These are phyloP conservation scores for Lasius platythorax DNA, from an alignment of 2,888 invertebrate species.

Conservation along the genomic window DNA sequence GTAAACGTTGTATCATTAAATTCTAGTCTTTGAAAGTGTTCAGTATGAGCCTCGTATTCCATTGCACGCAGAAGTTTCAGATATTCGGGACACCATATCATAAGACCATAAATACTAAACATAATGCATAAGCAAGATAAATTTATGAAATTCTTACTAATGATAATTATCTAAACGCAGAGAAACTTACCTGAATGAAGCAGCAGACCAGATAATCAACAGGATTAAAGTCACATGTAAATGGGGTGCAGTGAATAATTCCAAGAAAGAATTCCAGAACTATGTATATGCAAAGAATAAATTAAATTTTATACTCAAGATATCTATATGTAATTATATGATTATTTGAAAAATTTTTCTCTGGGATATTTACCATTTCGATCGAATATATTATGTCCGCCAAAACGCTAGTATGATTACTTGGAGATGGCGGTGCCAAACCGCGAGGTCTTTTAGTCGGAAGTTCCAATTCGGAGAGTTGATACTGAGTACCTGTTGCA, in stretches of 20 bases:
- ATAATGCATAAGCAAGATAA: slow-evolving; percentile 57
- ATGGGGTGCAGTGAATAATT: slow-evolving; percentile 89
- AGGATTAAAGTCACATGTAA: slow-evolving; percentile 89
- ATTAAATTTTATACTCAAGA: slow-evolving; percentile 19
- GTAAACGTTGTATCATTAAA: slow-evolving; percentile 87
- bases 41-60: slow-evolving; percentile 83
- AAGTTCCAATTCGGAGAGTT: slow-evolving; percentile 90
- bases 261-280: slow-evolving; percentile 91
- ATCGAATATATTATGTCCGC: slow-evolving; percentile 86
- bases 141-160: background rate
- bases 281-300: slow-evolving; percentile 82
- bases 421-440: slow-evolving; percentile 85
- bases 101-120: slow-evolving; percentile 88
- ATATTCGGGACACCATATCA: slow-evolving; percentile 88
- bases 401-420: slow-evolving; percentile 87
- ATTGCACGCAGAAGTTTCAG: slow-evolving; percentile 84
- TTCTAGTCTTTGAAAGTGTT: slow-evolving; percentile 80
- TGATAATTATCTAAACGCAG: slow-evolving; percentile 65
- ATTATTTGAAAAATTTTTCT: background rate
- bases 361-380: slow-evolving; percentile 83
- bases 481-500: slow-evolving; percentile 86
- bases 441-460: slow-evolving; percentile 88
- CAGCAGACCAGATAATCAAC: slow-evolving; percentile 88
- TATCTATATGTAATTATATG: background rate
- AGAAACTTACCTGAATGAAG: slow-evolving; percentile 87